A percentile compares a stretch with the other conserved stretches of the same genome.
These are phyloP conservation scores for Decapterus maruadsi DNA, from an alignment of 2,797 vertebrate genomes.

Conservation along the genomic window DNA sequence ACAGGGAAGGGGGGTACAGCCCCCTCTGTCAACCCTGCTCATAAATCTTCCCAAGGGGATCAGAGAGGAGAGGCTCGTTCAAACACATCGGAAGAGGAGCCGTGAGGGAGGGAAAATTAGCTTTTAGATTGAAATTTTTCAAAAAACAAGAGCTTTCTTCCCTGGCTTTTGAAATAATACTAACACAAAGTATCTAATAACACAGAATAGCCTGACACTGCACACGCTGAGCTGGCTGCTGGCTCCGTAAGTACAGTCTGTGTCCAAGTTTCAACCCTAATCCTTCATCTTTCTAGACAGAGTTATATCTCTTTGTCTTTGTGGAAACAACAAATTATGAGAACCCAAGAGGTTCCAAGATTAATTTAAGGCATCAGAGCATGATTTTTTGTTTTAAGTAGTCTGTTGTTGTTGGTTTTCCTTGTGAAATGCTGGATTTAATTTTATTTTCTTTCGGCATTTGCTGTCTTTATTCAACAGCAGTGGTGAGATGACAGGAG, in stretches of 20 bases:
- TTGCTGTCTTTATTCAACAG: background rate
- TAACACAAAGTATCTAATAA: background rate
- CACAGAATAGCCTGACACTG: background rate
- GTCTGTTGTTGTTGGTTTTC: no score
- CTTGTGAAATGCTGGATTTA: background rate
- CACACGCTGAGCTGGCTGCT: conserved; percentile 4
- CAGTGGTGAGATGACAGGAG: background rate
- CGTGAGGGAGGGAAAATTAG: conserved; percentile 54
- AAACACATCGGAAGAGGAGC: conserved; percentile 76
- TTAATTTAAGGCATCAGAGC: background rate
- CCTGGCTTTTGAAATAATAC: conserved; percentile 19
- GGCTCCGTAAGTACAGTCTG: conserved; percentile 16
- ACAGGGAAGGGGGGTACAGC: conserved; percentile 37
- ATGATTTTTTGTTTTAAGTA: no score
- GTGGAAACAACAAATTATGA: conserved; percentile 23
- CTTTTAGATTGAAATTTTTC: conserved; percentile 38
- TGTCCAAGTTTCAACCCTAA: conserved; percentile 14
- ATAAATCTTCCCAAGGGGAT: conserved; percentile 81
- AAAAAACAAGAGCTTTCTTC: conserved; percentile 34
- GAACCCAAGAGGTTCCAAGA: background rate
- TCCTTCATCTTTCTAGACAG: conserved; percentile 37
- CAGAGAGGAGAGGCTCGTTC: conserved; percentile 71
- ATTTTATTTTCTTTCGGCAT: background rate
- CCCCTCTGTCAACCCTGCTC: conserved; percentile 78
- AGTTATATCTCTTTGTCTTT: conserved; percentile 10